Base-by-base conservation (phyloP, 2,113 vertebrate genomes). In the Semnornis frantzii region DNA sequence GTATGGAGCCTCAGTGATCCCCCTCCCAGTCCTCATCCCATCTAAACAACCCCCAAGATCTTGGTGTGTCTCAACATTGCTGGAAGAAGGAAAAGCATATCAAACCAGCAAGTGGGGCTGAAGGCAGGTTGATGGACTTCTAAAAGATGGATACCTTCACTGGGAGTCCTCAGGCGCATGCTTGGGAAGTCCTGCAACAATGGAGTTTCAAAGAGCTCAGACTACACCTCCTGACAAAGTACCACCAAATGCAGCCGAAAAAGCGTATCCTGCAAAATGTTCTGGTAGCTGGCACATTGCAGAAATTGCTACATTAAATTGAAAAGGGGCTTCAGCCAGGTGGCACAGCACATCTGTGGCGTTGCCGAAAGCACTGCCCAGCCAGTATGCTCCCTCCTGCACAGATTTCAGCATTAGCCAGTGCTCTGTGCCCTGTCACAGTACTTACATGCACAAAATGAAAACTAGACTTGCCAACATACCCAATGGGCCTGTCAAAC, bases 401-500 rank as follows among this genome's bases (percentile, higher is more conserved):
- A 42, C 1, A 39, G 42, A 59, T 33, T 75, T 74, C 42, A 75
- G 65, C 31, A 13, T 69, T 27, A 72, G 30, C 42, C 2, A 1
- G 8, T 46, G 55, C 80, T 66, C 66, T 64, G 17, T 66, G 73
- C 73, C 85, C 55, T 10, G 7, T 28, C 55, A 83, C 6, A 89
- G 19, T 8, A 33, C 71, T 85, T 84, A 30, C 85, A 59, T 5
- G 42, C 62, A 74, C 9, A 3, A 82, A 91, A 91, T 25, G 72
- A 85, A 81, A 90, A 42, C 72, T 63, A 79, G 46, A 42, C 50
- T 74, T 0, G 2, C 90, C 94, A 92, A 89, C 74, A 65, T 44
- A 58, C 87, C 90, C 93, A 87, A 66, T 85, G 87, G 80, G 92
- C 71, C 95, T 96, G 94, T 94, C 94, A 96, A 76, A 90, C 77